Percentiles rank a stretch among this genome's conserved stretches.
Evolutionary conservation across 2,888 invertebrate species (phyloP).

Genomic region (Troides aeacus): DNA sequence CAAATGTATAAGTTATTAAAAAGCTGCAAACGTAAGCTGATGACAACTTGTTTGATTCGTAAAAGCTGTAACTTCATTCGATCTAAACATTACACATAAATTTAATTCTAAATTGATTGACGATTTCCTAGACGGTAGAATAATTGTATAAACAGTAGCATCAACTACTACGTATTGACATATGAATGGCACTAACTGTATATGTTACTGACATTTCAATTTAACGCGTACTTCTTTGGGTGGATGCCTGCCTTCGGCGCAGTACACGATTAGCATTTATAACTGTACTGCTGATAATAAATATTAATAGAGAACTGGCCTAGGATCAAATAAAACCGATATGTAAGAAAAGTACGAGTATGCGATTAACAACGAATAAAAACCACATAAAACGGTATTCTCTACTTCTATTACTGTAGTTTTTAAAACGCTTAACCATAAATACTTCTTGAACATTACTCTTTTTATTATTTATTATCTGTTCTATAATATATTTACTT

Average conservation of each 20-base stretch:
- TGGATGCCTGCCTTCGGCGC: conserved; percentile 5
- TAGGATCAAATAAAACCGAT: neutral
- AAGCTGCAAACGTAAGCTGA: too few relatives aligned
- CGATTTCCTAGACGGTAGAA: neutral
- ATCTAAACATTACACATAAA: neutral
- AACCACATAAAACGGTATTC: too few relatives aligned
- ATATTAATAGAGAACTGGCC: neutral
- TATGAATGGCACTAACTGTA: conserved; percentile 17
- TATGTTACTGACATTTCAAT: conserved; percentile 9
- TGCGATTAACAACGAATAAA: too few relatives aligned
- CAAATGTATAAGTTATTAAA: too few relatives aligned
- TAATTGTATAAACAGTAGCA: neutral
- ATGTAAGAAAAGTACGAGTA: neutral
- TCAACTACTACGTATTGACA: conserved; percentile 6
- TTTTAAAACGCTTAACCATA: too few relatives aligned
- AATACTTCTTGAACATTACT: too few relatives aligned
- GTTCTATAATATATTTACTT: too few relatives aligned
- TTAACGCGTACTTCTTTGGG: conserved; percentile 18
- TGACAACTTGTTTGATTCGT: too few relatives aligned
- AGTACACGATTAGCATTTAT: conserved; percentile 15
- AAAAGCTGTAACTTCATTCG: neutral
- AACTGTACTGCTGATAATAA: conserved; percentile 4
- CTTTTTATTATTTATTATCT: too few relatives aligned
- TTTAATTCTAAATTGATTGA: neutral
- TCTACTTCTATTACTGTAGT: too few relatives aligned